A percentile compares a stretch with the other conserved stretches of the same genome.
phyloP scores from a whole-genome alignment of 2,888 invertebrate genomes.

The Cephus spinipes region DNA sequence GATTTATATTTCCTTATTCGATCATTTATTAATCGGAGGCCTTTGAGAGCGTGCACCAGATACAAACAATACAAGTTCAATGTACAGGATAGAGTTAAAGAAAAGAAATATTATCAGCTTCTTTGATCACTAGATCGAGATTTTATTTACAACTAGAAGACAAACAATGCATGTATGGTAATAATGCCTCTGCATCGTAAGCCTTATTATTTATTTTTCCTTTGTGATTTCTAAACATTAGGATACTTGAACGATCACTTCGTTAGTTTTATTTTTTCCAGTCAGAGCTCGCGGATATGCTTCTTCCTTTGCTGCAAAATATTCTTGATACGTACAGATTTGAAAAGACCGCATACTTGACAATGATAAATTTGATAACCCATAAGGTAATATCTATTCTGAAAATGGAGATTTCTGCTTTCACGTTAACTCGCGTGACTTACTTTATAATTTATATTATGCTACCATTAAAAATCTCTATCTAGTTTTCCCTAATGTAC shows the following conservation, averaged over 20 bases:
- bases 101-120: constrained; percentile 7
- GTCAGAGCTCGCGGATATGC: background rate
- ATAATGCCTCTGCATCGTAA: background rate
- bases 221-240: background rate
- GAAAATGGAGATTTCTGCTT: background rate
- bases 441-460: constrained; percentile 25
- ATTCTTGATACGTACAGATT: background rate
- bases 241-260: background rate
- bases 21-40: constrained; percentile 7
- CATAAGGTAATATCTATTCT: background rate
- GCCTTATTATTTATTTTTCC: background rate
- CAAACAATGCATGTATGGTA: constrained; percentile 1
- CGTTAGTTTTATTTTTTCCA: background rate
- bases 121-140: constrained; percentile 41
- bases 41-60: constrained; percentile 16
- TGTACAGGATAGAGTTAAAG: constrained; percentile 7
- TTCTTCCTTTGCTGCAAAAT: background rate
- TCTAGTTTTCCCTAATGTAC: constrained; percentile 28
- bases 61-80: constrained; percentile 5
- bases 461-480: constrained; percentile 43
- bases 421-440: background rate
- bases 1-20: constrained; percentile 3
- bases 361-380: background rate
- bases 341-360: background rate
- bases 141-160: constrained; percentile 53